Evolutionary conservation across 2,113 vertebrate genomes (phyloP).

Genomic region (Antechinus stuartii): DNA sequence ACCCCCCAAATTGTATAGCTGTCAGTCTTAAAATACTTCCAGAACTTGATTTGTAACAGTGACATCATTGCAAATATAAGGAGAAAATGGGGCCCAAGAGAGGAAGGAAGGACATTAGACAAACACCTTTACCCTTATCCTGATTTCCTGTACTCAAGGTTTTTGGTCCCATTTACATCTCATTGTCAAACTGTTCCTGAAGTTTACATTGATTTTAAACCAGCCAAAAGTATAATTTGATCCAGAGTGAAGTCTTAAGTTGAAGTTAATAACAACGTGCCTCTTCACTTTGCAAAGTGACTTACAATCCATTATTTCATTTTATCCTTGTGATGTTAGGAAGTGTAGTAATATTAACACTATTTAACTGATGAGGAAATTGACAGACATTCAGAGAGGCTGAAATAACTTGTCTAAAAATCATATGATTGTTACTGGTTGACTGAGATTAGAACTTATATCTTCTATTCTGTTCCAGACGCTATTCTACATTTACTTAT

Average conservation of each 20-base stretch:
- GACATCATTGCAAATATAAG: constrained; percentile 2
- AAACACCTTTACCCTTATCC: not conserved
- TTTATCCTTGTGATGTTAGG: not conserved
- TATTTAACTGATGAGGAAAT: not conserved
- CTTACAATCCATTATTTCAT: not conserved
- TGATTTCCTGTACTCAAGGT: not conserved
- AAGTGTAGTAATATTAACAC: not conserved
- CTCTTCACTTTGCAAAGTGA: not conserved
- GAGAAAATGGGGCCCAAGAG: not conserved
- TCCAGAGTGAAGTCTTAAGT: not conserved
- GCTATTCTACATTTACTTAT: not conserved
- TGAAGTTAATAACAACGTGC: not conserved
- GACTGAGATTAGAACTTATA: not conserved
- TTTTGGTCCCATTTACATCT: not conserved
- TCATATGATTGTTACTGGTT: not conserved
- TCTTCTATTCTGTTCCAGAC: not conserved
- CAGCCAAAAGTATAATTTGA: not conserved
- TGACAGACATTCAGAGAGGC: not conserved
- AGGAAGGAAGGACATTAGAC: not conserved
- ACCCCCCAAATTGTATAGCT: not conserved
- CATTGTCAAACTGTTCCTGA: not conserved
- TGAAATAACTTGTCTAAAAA: not conserved
- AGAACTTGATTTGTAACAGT: not conserved
- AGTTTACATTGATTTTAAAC: not conserved
- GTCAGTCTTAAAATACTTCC: constrained; percentile 6